Evolutionary conservation across 2,113 vertebrate genomes (phyloP).

Genomic region (Pelecanus crispus): DNA sequence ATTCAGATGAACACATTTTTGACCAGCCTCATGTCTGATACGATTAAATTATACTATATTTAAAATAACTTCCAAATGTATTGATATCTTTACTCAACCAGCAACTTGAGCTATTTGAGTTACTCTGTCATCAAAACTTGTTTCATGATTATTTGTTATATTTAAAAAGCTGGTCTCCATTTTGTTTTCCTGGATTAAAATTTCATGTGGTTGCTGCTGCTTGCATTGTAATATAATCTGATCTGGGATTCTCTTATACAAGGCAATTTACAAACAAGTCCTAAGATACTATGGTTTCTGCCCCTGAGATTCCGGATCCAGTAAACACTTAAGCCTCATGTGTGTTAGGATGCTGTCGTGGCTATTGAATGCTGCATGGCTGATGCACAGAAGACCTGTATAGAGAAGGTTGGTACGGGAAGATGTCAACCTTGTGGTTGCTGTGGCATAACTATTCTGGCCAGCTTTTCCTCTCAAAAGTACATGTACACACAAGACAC

Average conservation of each 20-base stretch:
- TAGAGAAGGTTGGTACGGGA: not conserved
- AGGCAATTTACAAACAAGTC: not conserved
- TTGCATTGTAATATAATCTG: not conserved
- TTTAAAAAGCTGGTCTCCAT: constrained; percentile 8
- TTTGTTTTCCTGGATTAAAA: not conserved
- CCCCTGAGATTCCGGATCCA: not conserved
- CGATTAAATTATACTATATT: constrained; percentile 43
- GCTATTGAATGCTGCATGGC: not conserved
- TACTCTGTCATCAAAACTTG: constrained; percentile 42
- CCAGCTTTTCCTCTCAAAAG: not conserved
- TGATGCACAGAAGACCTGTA: not conserved
- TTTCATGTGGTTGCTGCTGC: not conserved
- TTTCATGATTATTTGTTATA: constrained; percentile 4
- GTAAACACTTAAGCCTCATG: not conserved
- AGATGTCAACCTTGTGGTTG: not conserved
- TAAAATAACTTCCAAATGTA: constrained; percentile 49
- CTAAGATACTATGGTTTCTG: not conserved
- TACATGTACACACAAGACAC: not conserved
- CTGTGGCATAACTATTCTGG: not conserved
- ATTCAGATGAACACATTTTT: constrained; percentile 46
- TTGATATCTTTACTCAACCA: constrained; percentile 26
- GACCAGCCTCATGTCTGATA: constrained; percentile 39
- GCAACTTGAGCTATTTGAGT: constrained; percentile 28
- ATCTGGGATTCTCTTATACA: not conserved
- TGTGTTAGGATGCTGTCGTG: not conserved